Conservation (phyloP, 2,113 vertebrate genomes). For the rat (Rattus norvegicus) region DNA sequence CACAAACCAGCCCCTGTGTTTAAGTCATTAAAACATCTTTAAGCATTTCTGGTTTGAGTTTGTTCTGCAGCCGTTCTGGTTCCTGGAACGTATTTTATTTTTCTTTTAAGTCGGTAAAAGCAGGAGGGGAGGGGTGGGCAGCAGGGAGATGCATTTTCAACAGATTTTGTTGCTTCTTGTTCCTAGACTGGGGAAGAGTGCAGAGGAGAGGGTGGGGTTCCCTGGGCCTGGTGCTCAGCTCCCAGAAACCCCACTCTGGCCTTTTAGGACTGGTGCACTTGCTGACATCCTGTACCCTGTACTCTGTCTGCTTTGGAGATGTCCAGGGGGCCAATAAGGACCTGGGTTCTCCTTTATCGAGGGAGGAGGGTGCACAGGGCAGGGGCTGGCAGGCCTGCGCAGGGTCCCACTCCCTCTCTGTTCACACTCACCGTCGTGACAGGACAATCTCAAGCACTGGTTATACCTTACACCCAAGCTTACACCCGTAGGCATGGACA, state of each 20-base stretch:
- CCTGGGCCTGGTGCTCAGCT: conserved; percentile 88
- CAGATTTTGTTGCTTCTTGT: conserved; percentile 79
- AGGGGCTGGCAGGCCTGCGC: neutral
- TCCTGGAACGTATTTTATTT: conserved; percentile 91
- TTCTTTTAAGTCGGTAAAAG: conserved; percentile 89
- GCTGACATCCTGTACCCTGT: conserved; percentile 74
- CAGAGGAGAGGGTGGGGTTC: conserved; percentile 86
- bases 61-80: conserved; percentile 87
- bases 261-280: conserved; percentile 88
- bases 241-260: conserved; percentile 85
- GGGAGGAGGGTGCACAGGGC: neutral
- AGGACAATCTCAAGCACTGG: neutral
- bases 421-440: neutral
- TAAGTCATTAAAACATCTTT: conserved; percentile 93
- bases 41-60: conserved; percentile 91
- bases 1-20: conserved; percentile 91
- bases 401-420: conserved; percentile 48
- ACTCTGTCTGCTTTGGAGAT: neutral
- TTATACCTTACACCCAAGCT: neutral
- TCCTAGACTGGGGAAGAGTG: conserved; percentile 72
- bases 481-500: too few species aligned
- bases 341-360: too few species aligned
- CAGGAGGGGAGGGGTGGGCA: conserved; percentile 35
- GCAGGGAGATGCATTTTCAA: conserved; percentile 82
- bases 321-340: neutral